phyloP scores from a whole-genome alignment of 2,888 invertebrate genomes.

The Macroteleia sp. region DNA sequence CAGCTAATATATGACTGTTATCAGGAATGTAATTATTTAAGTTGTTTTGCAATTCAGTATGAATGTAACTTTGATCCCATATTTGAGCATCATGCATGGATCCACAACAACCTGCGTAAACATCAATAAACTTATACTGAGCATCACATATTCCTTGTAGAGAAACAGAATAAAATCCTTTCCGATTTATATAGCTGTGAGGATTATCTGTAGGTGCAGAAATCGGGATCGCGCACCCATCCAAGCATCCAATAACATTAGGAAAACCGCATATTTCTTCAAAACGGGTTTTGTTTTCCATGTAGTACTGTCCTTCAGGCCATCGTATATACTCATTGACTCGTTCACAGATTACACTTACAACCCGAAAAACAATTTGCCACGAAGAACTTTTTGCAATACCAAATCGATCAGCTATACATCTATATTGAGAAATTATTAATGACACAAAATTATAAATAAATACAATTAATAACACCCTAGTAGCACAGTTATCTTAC shows the following conservation, averaged over 20 bases:
- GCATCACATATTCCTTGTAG: conserved; percentile 1
- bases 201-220: not conserved
- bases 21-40: not conserved
- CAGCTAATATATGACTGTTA: not conserved
- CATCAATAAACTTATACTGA: not conserved
- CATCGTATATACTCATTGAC: not conserved
- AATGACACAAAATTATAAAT: too few relatives aligned
- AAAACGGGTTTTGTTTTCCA: not conserved
- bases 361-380: not conserved
- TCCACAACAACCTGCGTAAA: conserved; percentile 1
- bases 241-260: not conserved
- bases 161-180: not conserved
- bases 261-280: conserved; percentile 1
- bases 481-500: too few relatives aligned
- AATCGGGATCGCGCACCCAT: conserved; percentile 7
- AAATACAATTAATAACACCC: too few relatives aligned
- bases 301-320: not conserved
- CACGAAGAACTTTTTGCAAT: not conserved
- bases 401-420: conserved; percentile 1
- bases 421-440: too few relatives aligned
- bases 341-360: not conserved
- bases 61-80: not conserved
- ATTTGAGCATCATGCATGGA: conserved; percentile 1
- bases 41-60: not conserved
- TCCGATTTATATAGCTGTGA: not conserved